phyloP scores from a whole-genome alignment of 2,113 vertebrate species.

The Zosterops japonicus region DNA sequence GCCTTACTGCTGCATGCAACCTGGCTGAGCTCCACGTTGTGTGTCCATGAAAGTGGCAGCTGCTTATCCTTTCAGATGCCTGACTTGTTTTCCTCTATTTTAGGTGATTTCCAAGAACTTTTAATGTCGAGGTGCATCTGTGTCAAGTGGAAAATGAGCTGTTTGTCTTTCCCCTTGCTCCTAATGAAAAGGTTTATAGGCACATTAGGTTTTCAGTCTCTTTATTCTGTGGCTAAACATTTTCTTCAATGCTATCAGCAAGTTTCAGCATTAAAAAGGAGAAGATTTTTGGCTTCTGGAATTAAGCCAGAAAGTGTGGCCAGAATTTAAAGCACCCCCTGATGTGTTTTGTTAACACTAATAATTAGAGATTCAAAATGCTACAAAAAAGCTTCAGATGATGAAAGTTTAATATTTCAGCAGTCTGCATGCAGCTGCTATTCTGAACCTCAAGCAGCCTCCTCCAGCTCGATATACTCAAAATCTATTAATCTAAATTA shows the following conservation, averaged over 20 bases:
- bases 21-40: neutral
- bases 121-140: neutral
- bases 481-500: neutral
- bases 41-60: neutral
- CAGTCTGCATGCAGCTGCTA: neutral
- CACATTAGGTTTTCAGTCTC: neutral
- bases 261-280: neutral
- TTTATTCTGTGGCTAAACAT: neutral
- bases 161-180: neutral
- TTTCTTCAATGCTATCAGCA: constrained; percentile 6
- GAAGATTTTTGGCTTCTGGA: neutral
- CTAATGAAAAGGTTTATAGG: neutral
- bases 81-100: neutral
- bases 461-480: neutral
- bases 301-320: constrained; percentile 3
- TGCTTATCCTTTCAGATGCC: neutral
- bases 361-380: neutral
- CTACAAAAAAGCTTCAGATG: neutral
- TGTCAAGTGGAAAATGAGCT: neutral
- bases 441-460: neutral
- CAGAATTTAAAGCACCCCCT: constrained; percentile 16
- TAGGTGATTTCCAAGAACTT: neutral
- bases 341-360: constrained; percentile 35
- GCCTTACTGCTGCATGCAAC: neutral
- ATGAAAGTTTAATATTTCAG: constrained; percentile 36